Percentiles rank a stretch among this genome's conserved stretches.
These are phyloP conservation scores for Ptilonorhynchus violaceus DNA, from an alignment of 2,113 vertebrate species.

Conservation along the genomic window DNA sequence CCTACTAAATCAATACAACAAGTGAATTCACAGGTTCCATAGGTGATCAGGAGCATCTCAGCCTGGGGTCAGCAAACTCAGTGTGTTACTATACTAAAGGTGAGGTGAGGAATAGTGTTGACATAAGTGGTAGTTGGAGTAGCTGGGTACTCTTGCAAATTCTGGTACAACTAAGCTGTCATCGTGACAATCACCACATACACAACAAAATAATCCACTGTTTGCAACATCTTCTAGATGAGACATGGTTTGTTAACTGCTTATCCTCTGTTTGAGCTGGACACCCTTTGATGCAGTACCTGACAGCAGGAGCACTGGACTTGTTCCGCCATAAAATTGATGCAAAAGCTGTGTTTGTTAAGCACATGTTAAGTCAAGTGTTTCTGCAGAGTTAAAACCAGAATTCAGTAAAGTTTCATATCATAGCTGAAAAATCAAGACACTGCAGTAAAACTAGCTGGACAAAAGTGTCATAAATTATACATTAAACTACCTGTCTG, in stretches of 20 bases:
- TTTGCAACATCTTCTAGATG: not conserved
- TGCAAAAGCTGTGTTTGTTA: not conserved
- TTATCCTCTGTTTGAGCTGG: not conserved
- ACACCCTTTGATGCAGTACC: not conserved
- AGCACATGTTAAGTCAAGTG: not conserved
- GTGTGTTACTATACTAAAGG: not conserved
- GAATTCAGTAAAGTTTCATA: not conserved
- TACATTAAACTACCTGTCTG: not conserved
- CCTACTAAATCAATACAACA: not conserved
- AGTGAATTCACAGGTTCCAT: not conserved
- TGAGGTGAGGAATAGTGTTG: not conserved
- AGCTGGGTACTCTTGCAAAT: not conserved
- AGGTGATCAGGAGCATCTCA: not conserved
- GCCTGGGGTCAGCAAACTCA: not conserved
- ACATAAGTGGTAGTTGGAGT: too few relatives aligned
- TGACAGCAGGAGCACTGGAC: not conserved
- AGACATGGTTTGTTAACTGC: not conserved
- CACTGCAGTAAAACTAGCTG: not conserved
- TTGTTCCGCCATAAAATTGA: not conserved
- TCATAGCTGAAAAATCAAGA: not conserved
- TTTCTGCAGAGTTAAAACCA: not conserved
- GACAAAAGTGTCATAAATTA: not conserved
- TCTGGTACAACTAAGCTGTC: not conserved
- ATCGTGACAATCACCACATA: not conserved
- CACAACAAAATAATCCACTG: not conserved